Evolutionary conservation across 2,888 invertebrate genomes (phyloP).

Genomic region (Drosophila sordidula): DNA sequence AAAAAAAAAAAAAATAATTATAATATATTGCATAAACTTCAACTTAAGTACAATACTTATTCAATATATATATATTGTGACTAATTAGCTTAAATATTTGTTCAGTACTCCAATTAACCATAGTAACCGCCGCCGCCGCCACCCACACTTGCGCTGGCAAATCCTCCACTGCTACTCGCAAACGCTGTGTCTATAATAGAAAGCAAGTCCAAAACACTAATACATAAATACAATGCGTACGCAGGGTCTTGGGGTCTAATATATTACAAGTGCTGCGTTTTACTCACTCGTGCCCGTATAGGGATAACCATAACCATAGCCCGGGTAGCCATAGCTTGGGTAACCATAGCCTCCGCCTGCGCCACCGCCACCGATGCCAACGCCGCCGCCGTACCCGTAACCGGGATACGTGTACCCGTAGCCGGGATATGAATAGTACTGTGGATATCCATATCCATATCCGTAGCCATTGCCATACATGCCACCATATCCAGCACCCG

Average conservation of each 20-base stretch:
- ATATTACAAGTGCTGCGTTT: neutral
- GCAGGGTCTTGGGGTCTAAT: conserved; percentile 9
- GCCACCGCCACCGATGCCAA: conserved; percentile 5
- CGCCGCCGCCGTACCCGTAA: conserved; percentile 32
- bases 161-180: conserved; percentile 73
- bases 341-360: conserved; percentile 36
- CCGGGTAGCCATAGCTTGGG: conserved; percentile 39
- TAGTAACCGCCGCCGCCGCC: conserved; percentile 63
- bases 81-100: conserved; percentile 33
- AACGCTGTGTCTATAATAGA: conserved; percentile 67
- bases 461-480: conserved; percentile 52
- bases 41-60: conserved; percentile 43
- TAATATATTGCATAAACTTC: neutral
- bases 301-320: conserved; percentile 47
- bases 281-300: conserved; percentile 64
- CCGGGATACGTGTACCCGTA: conserved; percentile 46
- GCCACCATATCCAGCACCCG: conserved; percentile 17
- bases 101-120: conserved; percentile 42
- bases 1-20: too few species aligned
- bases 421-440: conserved; percentile 28
- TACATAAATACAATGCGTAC: conserved; percentile 33
- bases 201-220: conserved; percentile 73
- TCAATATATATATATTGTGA: conserved; percentile 28
- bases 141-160: conserved; percentile 66
- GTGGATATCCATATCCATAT: conserved; percentile 50